phyloP scores from a whole-genome alignment of 53 echinoderm and acorn worm species.

The Pentamera pediparva region DNA sequence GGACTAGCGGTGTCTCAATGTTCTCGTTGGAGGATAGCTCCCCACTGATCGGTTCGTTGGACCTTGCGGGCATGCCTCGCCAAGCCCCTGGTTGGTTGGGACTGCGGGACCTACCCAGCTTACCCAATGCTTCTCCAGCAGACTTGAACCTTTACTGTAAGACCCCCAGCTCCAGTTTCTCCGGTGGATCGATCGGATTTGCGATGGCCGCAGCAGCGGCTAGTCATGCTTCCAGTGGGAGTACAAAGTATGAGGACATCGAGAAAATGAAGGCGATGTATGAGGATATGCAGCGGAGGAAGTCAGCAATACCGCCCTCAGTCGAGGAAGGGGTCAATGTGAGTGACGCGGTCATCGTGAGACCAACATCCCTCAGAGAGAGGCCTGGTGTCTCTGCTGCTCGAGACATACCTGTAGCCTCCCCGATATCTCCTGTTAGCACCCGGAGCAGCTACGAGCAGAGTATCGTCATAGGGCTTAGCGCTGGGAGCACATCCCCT shows the following conservation, averaged over 20 bases:
- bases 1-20: neutral
- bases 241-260: constrained; percentile 19
- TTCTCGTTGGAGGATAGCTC: constrained; percentile 49
- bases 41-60: constrained; percentile 69
- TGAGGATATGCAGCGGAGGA: constrained; percentile 7
- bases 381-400: too few relatives aligned
- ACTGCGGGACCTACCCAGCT: constrained; percentile 55
- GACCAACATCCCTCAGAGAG: neutral
- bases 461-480: neutral
- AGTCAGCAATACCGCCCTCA: neutral
- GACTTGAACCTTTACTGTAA: constrained; percentile 66
- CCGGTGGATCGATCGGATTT: neutral
- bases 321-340: neutral
- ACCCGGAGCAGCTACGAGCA: constrained; percentile 15
- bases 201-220: neutral
- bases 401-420: neutral
- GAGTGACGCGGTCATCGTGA: neutral
- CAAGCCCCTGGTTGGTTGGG: constrained; percentile 55
- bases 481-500: neutral
- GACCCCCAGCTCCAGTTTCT: constrained; percentile 8
- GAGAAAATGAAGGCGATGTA: constrained; percentile 21
- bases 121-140: constrained; percentile 51
- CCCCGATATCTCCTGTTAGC: neutral
- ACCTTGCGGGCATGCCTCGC: constrained; percentile 53
- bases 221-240: neutral